Evolutionary conservation across 2,888 invertebrate genomes (phyloP).

Genomic region (Encarsia formosa): DNA sequence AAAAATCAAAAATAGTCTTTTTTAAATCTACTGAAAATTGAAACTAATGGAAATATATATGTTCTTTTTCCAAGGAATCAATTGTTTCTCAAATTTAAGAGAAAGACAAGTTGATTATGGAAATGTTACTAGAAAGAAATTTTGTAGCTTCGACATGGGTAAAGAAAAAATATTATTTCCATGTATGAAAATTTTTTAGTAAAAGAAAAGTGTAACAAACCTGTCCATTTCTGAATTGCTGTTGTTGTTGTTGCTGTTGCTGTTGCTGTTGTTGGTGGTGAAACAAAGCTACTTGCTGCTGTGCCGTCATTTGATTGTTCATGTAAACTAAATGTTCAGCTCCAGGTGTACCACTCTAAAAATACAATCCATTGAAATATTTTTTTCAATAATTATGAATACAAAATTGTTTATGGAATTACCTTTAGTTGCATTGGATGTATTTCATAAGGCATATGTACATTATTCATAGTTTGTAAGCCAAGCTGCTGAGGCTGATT

Average conservation of each 20-base stretch:
- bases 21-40: no score
- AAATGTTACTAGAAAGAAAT: no score
- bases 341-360: constrained; percentile 58
- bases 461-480: constrained; percentile 55
- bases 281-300: constrained; percentile 48
- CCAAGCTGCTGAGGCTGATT: constrained; percentile 59
- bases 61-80: no score
- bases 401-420: constrained; percentile 36
- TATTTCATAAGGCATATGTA: constrained; percentile 48
- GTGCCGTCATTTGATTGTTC: constrained; percentile 51
- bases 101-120: no score
- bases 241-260: constrained; percentile 54
- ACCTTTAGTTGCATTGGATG: constrained; percentile 50
- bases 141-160: no score
- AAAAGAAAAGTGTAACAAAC: no score
- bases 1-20: no score
- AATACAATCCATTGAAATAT: neutral
- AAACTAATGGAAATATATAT: no score
- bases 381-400: constrained; percentile 3
- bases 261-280: constrained; percentile 52
- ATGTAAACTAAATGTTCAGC: constrained; percentile 56
- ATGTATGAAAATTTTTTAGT: no score
- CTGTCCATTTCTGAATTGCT: constrained; percentile 50
- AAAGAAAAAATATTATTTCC: no score
- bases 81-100: no score